Evolutionary conservation across 1,140 invertebrate genomes (phyloP), one percentile per base, ranked within the genome.

Genomic region (Stratiolaelaps scimitus): DNA sequence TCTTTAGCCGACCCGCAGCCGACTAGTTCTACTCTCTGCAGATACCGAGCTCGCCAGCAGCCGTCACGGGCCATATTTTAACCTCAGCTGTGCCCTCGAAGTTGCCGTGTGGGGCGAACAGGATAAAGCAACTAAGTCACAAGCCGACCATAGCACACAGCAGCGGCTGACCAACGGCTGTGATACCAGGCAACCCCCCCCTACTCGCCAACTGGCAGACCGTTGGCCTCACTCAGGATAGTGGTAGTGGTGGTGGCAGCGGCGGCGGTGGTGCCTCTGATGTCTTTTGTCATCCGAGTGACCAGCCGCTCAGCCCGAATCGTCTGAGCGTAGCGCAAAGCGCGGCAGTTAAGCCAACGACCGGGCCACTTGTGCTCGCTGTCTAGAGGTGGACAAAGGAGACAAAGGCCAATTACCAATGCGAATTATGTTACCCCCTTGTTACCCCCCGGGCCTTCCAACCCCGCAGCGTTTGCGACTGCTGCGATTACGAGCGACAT

Each of bases 31-130:
- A 10, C 34, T n/a, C 34, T 40, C 34, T 40, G 34, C 34, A 10
- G 34, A 40, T 10, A 40, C 34, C 10, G n/a, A 23, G 47, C 47
- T 10, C 20, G 53, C 23, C 23, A 15, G 53, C 53, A 26, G 26
- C 26, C 53, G 53, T 26, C 53, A 60, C 34, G 34, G 53, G 53
- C 53, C 15, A 60, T 60, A 60, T 60, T 60, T 60, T 60, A 60
- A 60, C 53, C 53, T 60, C 53, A 60, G 53, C 53, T 60, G 53
- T 26, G 34, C 26, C 53, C 23, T 29, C 34, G 4, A 4, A 40
- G 34, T 40, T 40, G 34, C 34, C 10, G 10, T 10, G 4, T 40
- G n/a, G n/a, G n/a, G n/a, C n/a, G n/a, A n/a, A n/a, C n/a, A n/a
- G n/a, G 34, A 40, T 10, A 4, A 40, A 10, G 34, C 4, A 10